A percentile compares a stretch with the other conserved stretches of the same genome.
phyloP scores from a whole-genome alignment of 2,888 invertebrate species.

The Xiphydria camelus region DNA sequence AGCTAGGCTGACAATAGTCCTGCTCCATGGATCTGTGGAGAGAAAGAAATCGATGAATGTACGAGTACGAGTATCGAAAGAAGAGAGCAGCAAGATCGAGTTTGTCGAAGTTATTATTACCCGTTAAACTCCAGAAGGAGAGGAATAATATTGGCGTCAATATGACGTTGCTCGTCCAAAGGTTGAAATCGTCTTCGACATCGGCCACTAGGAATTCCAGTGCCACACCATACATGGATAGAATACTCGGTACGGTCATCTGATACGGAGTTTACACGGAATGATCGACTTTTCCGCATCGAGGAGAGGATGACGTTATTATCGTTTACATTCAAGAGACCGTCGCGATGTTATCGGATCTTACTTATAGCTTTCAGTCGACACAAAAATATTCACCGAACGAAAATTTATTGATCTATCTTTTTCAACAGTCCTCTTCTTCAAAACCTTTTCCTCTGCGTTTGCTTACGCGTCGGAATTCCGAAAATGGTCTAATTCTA shows the following conservation, averaged over 20 bases:
- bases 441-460: too few species aligned
- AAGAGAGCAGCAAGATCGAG: background rate
- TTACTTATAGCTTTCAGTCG: too few species aligned
- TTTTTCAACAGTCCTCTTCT: too few species aligned
- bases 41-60: background rate
- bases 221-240: constrained; percentile 46
- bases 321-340: too few species aligned
- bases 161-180: constrained; percentile 66
- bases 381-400: too few species aligned
- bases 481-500: too few species aligned
- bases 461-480: too few species aligned
- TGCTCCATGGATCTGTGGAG: constrained; percentile 64
- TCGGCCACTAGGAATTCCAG: constrained; percentile 32
- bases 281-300: too few species aligned
- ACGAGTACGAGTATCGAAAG: background rate
- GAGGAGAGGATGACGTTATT: too few species aligned
- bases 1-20: constrained; percentile 59
- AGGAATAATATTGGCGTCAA: constrained; percentile 66
- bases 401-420: too few species aligned
- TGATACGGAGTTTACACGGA: too few species aligned
- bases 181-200: constrained; percentile 25
- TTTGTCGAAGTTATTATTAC: constrained; percentile 41
- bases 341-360: too few species aligned
- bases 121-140: constrained; percentile 62
- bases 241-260: constrained; percentile 49